These are phyloP conservation scores for Athrips mouffetella DNA, from an alignment of 2,888 invertebrate species.

Conservation along the genomic window DNA sequence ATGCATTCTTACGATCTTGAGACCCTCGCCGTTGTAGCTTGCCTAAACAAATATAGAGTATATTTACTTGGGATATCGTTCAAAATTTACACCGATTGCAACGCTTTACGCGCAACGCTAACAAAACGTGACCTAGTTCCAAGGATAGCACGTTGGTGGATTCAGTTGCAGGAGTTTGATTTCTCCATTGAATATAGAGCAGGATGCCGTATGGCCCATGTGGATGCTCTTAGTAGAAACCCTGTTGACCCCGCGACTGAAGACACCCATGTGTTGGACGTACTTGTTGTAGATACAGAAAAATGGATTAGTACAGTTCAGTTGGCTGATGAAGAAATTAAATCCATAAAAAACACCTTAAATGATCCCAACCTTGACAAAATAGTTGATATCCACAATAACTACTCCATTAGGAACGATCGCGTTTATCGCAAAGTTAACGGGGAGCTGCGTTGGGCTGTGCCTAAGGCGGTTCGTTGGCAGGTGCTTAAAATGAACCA, in stretches of 20 bases:
- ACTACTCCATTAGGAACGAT: conserved; percentile 1
- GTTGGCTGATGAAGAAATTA: conserved; percentile 17
- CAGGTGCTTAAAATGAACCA: conserved; percentile 9
- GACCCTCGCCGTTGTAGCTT: conserved; percentile 20
- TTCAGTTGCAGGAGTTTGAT: conserved; percentile 17
- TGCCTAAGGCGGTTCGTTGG: conserved; percentile 13
- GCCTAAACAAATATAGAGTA: conserved; percentile 22
- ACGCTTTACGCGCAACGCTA: conserved; percentile 23
- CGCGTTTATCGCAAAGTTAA: neutral
- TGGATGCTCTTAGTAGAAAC: conserved; percentile 3
- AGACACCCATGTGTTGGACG: conserved; percentile 4
- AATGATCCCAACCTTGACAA: neutral
- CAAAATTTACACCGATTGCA: conserved; percentile 25
- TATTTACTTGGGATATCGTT: conserved; percentile 25
- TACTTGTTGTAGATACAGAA: neutral
- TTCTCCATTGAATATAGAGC: conserved; percentile 10
- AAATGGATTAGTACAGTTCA: conserved; percentile 15
- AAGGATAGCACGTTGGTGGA: conserved; percentile 25
- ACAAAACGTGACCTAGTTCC: conserved; percentile 24
- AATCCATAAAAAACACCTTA: neutral
- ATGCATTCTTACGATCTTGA: conserved; percentile 28
- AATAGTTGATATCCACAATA: neutral
- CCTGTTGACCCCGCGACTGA: neutral
- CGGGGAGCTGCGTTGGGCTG: conserved; percentile 2
- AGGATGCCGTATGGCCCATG: neutral